Conservation (phyloP, 2,888 invertebrate genomes). For the Pachycephus smyrnensis region DNA sequence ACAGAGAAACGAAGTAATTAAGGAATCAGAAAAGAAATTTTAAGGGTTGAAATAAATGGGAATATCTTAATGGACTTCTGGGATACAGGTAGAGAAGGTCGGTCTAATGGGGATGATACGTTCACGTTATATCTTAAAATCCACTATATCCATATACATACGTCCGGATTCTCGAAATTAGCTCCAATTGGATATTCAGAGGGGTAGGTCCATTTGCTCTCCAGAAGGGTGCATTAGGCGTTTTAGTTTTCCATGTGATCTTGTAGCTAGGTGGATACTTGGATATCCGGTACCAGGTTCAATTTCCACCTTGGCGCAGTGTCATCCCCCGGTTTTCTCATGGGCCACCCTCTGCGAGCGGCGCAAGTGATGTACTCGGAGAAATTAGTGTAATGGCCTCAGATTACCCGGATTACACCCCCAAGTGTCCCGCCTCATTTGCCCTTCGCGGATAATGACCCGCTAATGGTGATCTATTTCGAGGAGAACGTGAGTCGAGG, state of each 20-base stretch:
- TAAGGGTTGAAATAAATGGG: neutral
- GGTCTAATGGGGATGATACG: neutral
- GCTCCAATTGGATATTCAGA: neutral
- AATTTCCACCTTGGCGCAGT: neutral
- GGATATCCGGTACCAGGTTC: neutral
- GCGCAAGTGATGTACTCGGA: conserved; percentile 21
- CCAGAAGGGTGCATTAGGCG: neutral
- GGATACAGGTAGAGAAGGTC: neutral
- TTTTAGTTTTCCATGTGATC: neutral
- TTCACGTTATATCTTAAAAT: neutral
- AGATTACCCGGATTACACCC: conserved; percentile 32
- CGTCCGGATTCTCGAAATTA: neutral
- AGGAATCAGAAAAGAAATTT: neutral
- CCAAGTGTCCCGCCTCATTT: conserved; percentile 29
- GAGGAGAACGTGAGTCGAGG: conserved; percentile 15
- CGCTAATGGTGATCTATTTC: conserved; percentile 31
- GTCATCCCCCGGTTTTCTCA: neutral
- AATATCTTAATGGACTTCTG: neutral
- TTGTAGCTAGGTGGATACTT: neutral
- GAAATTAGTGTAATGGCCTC: conserved; percentile 34
- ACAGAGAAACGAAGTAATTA: too few species aligned
- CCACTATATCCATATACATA: neutral
- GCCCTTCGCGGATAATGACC: conserved; percentile 31
- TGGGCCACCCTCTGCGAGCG: neutral
- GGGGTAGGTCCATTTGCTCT: neutral